These are phyloP conservation scores for Pocillopora verrucosa DNA, from an alignment of 64 coral and sea anemone genomes.

Conservation along the genomic window DNA sequence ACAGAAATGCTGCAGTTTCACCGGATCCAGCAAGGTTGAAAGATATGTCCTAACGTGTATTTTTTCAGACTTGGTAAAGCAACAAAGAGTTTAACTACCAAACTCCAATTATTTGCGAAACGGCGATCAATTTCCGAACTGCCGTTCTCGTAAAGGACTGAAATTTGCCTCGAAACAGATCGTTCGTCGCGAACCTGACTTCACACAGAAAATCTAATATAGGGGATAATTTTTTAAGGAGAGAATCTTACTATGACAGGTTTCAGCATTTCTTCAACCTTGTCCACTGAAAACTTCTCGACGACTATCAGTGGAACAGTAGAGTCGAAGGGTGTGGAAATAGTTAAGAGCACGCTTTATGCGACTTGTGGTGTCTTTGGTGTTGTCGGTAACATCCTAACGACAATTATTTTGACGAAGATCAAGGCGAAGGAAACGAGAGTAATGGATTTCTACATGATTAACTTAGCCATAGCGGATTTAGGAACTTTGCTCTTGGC, in stretches of 20 bases:
- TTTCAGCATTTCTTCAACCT: not conserved
- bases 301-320: not conserved
- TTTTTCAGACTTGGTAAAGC: too few species aligned
- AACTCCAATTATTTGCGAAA: too few species aligned
- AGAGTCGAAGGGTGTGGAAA: not conserved
- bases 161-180: too few species aligned
- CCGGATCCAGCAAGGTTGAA: too few species aligned
- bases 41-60: too few species aligned
- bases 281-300: not conserved
- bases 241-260: too few species aligned
- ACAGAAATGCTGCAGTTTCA: too few species aligned
- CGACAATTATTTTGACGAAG: constrained; percentile 9
- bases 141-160: too few species aligned
- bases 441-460: constrained; percentile 25
- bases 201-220: too few species aligned
- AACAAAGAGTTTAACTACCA: too few species aligned
- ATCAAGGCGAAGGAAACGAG: not conserved
- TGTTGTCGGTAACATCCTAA: constrained; percentile 28
- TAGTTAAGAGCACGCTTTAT: not conserved
- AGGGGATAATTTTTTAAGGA: not conserved
- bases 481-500: constrained; percentile 48
- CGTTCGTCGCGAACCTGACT: too few species aligned
- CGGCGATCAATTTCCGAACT: too few species aligned
- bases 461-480: constrained; percentile 56
- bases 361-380: constrained; percentile 30